phyloP scores from a whole-genome alignment of 2,797 vertebrate genomes.

The Taenioides sp. region DNA sequence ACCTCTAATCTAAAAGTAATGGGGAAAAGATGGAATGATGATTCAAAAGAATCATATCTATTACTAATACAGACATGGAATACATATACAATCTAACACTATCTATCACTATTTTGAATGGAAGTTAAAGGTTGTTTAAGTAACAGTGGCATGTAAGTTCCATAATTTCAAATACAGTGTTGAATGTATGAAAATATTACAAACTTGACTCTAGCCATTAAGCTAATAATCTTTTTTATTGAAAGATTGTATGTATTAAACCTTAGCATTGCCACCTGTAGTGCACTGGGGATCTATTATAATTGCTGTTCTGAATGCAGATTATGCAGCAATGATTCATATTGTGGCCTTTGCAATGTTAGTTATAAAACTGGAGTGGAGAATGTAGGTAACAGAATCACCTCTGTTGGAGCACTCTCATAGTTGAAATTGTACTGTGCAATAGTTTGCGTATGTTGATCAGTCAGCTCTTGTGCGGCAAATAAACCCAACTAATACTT shows the following conservation, averaged over 20 bases:
- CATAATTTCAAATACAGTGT: background rate
- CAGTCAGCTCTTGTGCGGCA: slow-evolving; percentile 10
- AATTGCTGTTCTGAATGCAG: slow-evolving; percentile 11
- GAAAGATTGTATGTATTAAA: slow-evolving; percentile 34
- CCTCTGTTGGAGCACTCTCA: background rate
- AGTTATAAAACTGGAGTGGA: background rate
- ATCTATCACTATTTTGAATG: background rate
- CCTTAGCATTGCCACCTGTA: slow-evolving; percentile 20
- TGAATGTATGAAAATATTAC: background rate
- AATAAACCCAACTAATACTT: slow-evolving; percentile 13
- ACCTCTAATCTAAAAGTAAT: background rate
- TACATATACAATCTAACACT: background rate
- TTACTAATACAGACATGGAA: background rate
- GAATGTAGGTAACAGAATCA: background rate
- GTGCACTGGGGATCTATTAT: slow-evolving; percentile 12
- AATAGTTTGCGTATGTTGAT: slow-evolving; percentile 9
- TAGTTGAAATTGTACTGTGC: background rate
- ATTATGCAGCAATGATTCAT: slow-evolving; percentile 11
- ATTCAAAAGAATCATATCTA: background rate
- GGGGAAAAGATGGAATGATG: background rate
- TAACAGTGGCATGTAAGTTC: background rate
- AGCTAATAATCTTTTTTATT: slow-evolving; percentile 20
- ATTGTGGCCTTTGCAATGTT: slow-evolving; percentile 25
- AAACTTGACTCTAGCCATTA: slow-evolving; percentile 8
- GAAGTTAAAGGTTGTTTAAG: background rate